Conservation (phyloP, 2,113 vertebrate genomes). For the Clupea harengus region DNA sequence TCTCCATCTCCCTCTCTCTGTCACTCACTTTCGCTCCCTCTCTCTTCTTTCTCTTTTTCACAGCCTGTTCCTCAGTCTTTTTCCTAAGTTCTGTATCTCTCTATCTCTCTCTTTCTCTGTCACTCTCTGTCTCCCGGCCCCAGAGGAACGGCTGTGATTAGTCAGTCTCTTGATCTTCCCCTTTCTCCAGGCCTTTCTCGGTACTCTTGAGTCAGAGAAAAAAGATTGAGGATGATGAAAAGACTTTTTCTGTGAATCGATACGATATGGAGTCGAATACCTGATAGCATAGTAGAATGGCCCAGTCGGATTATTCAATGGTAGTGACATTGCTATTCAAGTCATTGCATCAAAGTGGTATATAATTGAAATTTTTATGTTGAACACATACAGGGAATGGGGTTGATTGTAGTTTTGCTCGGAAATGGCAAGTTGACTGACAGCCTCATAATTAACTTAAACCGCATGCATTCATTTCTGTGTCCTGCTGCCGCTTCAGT, state of each 20-base stretch:
- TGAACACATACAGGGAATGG: neutral
- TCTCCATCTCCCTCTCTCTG: neutral
- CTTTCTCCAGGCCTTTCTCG: neutral
- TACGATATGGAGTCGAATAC: neutral
- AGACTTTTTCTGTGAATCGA: neutral
- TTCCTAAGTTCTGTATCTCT: neutral
- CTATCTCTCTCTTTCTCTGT: neutral
- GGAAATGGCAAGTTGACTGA: neutral
- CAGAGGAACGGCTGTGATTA: neutral
- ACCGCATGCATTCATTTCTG: neutral
- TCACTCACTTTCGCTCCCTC: neutral
- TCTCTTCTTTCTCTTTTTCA: neutral
- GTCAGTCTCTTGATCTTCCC: neutral
- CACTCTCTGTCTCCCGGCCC: neutral
- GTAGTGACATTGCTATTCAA: neutral
- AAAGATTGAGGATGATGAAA: neutral
- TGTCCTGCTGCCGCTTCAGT: neutral
- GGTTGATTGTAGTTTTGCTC: neutral
- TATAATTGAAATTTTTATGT: neutral
- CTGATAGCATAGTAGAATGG: neutral
- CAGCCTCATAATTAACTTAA: neutral
- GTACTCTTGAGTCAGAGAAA: neutral
- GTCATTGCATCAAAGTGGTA: neutral
- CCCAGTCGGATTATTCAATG: neutral
- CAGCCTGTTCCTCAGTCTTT: neutral